phyloP scores from a whole-genome alignment of 1,140 invertebrate genomes.

The Neocloeon triangulifer region DNA sequence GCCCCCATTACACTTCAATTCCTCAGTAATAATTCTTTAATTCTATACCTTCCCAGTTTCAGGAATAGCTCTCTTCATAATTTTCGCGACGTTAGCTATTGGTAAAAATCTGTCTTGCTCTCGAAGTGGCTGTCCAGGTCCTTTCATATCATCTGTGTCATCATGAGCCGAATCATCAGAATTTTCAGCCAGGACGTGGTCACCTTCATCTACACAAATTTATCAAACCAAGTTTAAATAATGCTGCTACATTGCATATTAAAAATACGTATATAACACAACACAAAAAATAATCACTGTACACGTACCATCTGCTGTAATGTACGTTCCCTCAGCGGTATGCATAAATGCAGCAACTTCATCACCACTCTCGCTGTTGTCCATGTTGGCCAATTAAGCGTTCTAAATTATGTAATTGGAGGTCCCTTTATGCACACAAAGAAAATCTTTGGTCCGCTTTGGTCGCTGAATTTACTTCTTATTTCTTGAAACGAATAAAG shows the following conservation, averaged over 20 bases:
- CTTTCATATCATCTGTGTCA: constrained; percentile 18
- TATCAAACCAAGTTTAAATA: constrained; percentile 5
- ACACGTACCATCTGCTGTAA: constrained; percentile 15
- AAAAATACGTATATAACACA: too few relatives aligned
- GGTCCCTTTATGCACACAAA: too few relatives aligned
- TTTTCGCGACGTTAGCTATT: constrained; percentile 96
- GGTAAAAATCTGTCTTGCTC: constrained; percentile 92
- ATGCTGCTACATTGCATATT: neutral
- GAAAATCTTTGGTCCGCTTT: too few relatives aligned
- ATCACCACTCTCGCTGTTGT: constrained; percentile 14
- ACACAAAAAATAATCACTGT: neutral
- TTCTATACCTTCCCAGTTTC: constrained; percentile 68
- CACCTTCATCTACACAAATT: constrained; percentile 10
- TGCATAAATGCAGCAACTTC: constrained; percentile 14
- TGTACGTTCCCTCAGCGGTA: constrained; percentile 12
- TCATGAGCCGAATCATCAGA: constrained; percentile 47
- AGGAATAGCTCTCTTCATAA: constrained; percentile 97
- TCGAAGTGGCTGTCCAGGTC: constrained; percentile 39
- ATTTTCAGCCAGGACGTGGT: constrained; percentile 25
- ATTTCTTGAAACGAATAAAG: too few relatives aligned
- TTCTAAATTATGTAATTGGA: too few relatives aligned
- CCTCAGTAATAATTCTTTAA: neutral
- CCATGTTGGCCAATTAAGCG: constrained; percentile 8
- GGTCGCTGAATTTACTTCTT: too few relatives aligned
- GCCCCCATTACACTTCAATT: neutral